Conservation (phyloP, 2,797 vertebrate genomes). For the Phaenicophaeus curvirostris region DNA sequence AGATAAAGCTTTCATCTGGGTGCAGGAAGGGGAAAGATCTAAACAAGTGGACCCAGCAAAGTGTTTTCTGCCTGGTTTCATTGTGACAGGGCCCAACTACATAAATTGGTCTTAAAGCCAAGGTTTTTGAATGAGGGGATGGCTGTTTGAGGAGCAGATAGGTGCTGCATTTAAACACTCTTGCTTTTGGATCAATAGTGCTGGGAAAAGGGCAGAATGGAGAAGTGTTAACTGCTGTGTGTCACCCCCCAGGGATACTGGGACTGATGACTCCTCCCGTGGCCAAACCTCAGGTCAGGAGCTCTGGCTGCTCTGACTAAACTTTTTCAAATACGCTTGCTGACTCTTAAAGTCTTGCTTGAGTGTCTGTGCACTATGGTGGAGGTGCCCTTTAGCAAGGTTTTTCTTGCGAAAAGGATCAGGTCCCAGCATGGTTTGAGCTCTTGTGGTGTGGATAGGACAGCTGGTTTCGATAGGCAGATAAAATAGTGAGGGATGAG, state of each 20-base stretch:
- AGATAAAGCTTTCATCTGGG: neutral
- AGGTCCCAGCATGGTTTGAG: neutral
- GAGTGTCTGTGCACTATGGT: fast-evolving
- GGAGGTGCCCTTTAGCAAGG: neutral
- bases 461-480: fast-evolving
- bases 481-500: neutral
- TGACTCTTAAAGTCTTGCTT: neutral
- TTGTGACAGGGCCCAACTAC: neutral
- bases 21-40: neutral
- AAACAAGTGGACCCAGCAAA: neutral
- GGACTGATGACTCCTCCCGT: neutral
- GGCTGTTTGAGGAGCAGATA: neutral
- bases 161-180: neutral
- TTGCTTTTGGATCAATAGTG: neutral
- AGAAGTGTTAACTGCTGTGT: neutral
- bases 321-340: neutral
- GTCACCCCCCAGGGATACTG: neutral
- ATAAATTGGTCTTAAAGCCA: neutral
- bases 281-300: neutral
- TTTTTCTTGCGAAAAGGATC: neutral
- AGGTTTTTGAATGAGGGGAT: neutral
- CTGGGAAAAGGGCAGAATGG: neutral
- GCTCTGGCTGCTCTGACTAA: neutral
- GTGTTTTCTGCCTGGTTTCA: neutral
- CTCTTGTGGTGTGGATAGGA: neutral